Base-by-base conservation (phyloP, 2,888 invertebrate species). In the Itoplectis maculator region DNA sequence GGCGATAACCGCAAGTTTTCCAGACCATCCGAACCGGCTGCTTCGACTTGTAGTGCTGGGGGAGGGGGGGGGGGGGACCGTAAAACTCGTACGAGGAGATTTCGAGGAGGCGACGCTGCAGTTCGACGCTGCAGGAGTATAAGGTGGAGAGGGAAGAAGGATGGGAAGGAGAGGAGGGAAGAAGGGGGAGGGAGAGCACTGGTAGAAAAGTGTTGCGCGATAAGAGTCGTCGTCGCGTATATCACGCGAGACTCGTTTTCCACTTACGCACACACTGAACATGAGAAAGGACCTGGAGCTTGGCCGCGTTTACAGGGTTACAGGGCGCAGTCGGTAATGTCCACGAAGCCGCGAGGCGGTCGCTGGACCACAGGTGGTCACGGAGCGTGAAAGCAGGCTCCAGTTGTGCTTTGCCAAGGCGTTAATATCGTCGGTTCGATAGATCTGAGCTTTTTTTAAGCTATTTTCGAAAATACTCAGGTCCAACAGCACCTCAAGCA, bases 1-100 rank as follows among this genome's bases (percentile, higher is more conserved):
- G 72, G 66, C 72, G 79, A 79, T 79, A 79, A 79, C 79, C 47
- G 66, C n/a, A n/a, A 72, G 72, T 79, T 65, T 78, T 79, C 37
- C 59, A 72, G 42, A 49, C 13, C 63, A 35, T 42, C 20, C 29
- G 51, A n/a, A n/a, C n/a, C 29, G 40, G 78, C 51, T 20, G 35
- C 37, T 29, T 8, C 51, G 61, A 29, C 29, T n/a, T n/a, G n/a
- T n/a, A n/a, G n/a, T n/a, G n/a, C n/a, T n/a, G n/a, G n/a, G n/a
- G n/a, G n/a, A n/a, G n/a, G n/a, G n/a, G n/a, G n/a, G 29, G 29
- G 29, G 5, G 3, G 29, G 3, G 29, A 29, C 5, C 29, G 29
- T 29, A 29, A 29, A 29, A 29, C 29, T 29, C 29, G 29, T 29
- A 29, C 3, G 5, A 5, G 5, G 42, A 63, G 42, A 18, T 13